Percentiles rank a stretch among this genome's conserved stretches.
phyloP scores from a whole-genome alignment of 2,797 vertebrate genomes.

The Hemibagrus guttatus region DNA sequence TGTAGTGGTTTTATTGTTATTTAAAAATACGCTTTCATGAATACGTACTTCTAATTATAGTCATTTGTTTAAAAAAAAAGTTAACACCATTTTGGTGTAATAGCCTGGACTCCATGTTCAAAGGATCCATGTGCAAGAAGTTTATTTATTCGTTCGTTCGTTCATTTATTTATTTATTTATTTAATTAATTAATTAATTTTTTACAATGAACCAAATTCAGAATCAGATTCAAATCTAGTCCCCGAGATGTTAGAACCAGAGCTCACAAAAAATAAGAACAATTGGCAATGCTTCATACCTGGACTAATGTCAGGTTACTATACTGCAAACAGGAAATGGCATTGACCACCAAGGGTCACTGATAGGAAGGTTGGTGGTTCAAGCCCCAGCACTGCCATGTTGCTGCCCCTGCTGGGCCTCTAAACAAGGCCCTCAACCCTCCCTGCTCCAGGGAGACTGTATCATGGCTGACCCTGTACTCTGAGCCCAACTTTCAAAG shows the following conservation, averaged over 20 bases:
- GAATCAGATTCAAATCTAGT: not conserved
- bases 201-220: not conserved
- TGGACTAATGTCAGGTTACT: not conserved
- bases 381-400: too few relatives aligned
- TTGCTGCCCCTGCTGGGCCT: too few relatives aligned
- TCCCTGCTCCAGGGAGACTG: too few relatives aligned
- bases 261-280: not conserved
- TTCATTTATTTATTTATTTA: too few relatives aligned
- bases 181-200: too few relatives aligned
- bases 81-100: not conserved
- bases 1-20: not conserved
- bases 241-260: not conserved
- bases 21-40: not conserved
- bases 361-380: too few relatives aligned
- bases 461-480: too few relatives aligned
- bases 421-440: too few relatives aligned
- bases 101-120: not conserved
- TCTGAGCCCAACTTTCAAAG: too few relatives aligned
- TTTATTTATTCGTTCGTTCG: not conserved
- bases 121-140: not conserved
- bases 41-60: not conserved
- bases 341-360: not conserved
- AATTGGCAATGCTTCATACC: not conserved
- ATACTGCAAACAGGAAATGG: not conserved
- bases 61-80: too few relatives aligned